Evolutionary conservation across 2,888 invertebrate species (phyloP).

Genomic region (Cephus nigrinus): DNA sequence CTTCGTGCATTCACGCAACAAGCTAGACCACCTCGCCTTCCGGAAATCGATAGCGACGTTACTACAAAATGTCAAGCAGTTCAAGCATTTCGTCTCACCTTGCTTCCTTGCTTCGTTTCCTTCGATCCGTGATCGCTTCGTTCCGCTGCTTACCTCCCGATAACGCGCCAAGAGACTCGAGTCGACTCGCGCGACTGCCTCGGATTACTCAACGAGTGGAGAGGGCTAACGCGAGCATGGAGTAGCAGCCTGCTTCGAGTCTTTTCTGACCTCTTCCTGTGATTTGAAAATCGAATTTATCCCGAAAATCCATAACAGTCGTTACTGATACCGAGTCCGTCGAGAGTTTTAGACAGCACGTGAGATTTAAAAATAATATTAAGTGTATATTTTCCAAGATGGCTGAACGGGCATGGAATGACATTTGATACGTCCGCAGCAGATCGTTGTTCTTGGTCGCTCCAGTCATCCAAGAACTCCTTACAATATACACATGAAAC

Average conservation of each 20-base stretch:
- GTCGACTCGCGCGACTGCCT: neutral
- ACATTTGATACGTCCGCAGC: neutral
- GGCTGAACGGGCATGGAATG: neutral
- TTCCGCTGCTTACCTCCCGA: neutral
- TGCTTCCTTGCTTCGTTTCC: neutral
- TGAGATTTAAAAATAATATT: neutral
- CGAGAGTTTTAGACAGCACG: neutral
- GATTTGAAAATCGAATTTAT: neutral
- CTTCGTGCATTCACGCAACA: neutral
- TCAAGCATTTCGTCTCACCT: neutral
- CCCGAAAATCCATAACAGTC: neutral
- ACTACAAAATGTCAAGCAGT: neutral
- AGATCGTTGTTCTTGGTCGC: neutral
- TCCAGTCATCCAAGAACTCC: neutral
- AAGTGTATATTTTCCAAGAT: neutral
- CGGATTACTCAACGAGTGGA: neutral
- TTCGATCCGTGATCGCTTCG: neutral
- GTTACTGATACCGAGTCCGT: neutral
- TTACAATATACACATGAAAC: neutral
- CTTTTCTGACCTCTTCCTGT: neutral
- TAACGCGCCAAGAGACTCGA: neutral
- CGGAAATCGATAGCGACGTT: neutral
- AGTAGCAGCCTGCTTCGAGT: constrained; percentile 4
- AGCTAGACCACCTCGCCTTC: neutral
- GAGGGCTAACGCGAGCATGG: neutral